These are phyloP conservation scores for Polydrusus cervinus DNA, from an alignment of 2,888 invertebrate genomes.

Conservation along the genomic window DNA sequence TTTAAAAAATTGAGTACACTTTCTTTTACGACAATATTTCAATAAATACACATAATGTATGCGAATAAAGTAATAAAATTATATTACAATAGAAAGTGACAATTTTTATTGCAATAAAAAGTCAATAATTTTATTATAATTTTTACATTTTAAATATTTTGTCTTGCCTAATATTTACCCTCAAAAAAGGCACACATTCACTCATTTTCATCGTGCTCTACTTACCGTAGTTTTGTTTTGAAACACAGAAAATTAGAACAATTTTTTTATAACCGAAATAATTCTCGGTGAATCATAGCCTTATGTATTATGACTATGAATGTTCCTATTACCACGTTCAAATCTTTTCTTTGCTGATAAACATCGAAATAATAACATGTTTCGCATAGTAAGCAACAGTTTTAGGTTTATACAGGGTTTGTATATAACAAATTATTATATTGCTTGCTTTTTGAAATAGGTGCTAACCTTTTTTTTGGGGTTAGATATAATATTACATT, in stretches of 20 bases:
- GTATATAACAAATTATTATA: too few species aligned
- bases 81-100: constrained; percentile 1
- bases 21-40: neutral
- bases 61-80: neutral
- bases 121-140: neutral
- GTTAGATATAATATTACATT: too few species aligned
- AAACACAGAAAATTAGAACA: neutral
- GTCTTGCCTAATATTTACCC: too few species aligned
- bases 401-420: neutral
- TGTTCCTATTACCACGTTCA: constrained; percentile 2
- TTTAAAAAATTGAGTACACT: neutral
- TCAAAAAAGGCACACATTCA: too few species aligned
- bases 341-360: constrained; percentile 1
- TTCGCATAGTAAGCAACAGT: neutral
- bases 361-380: neutral
- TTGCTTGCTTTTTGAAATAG: too few species aligned
- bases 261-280: neutral
- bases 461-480: too few species aligned
- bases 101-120: neutral
- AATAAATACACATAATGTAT: neutral
- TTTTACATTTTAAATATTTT: too few species aligned
- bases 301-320: neutral
- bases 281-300: neutral
- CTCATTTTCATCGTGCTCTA: too few species aligned
- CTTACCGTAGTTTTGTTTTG: neutral